Evolutionary conservation across 1,140 invertebrate species (phyloP).

Genomic region (Steinernema feltiae): DNA sequence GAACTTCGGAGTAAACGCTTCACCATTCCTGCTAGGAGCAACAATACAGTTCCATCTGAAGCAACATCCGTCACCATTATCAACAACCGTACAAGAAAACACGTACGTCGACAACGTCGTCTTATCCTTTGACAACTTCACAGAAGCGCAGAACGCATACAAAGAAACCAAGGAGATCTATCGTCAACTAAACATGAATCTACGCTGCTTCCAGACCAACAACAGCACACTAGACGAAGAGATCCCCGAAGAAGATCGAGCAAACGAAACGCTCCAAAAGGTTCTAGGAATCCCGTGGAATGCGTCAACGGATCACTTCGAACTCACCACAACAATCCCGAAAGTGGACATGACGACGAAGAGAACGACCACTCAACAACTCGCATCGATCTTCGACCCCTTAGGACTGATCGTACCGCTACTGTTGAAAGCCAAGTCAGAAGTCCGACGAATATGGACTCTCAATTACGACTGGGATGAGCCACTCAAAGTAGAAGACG

Average conservation of each 20-base stretch:
- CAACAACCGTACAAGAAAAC: conserved; percentile 15
- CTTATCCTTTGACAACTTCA: too few species aligned
- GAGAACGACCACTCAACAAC: conserved; percentile 3
- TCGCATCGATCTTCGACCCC: not conserved
- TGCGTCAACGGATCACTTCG: too few species aligned
- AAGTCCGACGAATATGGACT: not conserved
- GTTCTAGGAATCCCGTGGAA: conserved; percentile 27
- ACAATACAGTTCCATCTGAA: conserved; percentile 23
- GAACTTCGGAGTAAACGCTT: conserved; percentile 28
- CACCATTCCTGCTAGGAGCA: conserved; percentile 22
- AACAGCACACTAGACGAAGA: not conserved
- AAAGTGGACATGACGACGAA: conserved; percentile 6
- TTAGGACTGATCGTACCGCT: not conserved
- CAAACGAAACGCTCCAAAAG: not conserved
- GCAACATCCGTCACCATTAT: not conserved
- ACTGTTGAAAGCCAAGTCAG: not conserved
- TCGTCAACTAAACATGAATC: conserved; percentile 18
- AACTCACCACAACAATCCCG: not conserved
- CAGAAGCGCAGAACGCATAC: conserved; percentile 15
- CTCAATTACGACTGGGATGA: not conserved
- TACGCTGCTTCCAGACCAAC: conserved; percentile 22
- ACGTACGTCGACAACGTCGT: conserved; percentile 30
- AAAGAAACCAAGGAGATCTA: conserved; percentile 22
- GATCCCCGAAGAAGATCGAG: conserved; percentile 21
- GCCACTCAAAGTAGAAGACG: not conserved